These are phyloP conservation scores for Echeneis naucrates DNA, from an alignment of 2,797 vertebrate species.

Conservation along the genomic window DNA sequence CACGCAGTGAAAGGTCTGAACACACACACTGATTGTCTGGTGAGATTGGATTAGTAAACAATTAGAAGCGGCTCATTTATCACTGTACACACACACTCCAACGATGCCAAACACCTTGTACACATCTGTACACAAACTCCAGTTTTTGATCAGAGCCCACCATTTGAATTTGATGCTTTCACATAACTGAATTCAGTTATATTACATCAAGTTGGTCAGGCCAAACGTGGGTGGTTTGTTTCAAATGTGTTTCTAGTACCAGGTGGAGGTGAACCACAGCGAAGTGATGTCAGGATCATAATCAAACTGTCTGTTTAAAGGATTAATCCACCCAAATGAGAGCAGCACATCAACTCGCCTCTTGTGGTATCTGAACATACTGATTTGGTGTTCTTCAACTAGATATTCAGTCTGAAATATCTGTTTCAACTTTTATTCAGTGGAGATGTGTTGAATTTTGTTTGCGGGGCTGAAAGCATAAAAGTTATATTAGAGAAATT, in stretches of 20 bases:
- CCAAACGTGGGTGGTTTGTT: constrained; percentile 5
- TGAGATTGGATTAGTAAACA: constrained; percentile 73
- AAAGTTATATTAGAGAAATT: neutral
- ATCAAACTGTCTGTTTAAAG: neutral
- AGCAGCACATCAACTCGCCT: constrained; percentile 4
- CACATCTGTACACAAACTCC: constrained; percentile 3
- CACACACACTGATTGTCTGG: constrained; percentile 68
- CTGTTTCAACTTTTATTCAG: neutral
- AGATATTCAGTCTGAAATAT: neutral
- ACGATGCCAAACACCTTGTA: constrained; percentile 29
- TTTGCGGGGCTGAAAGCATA: neutral
- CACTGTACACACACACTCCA: constrained; percentile 44
- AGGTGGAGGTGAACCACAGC: neutral
- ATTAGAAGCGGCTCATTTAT: constrained; percentile 71
- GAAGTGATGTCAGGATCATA: neutral
- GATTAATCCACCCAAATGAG: constrained; percentile 11
- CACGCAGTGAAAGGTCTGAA: constrained; percentile 47
- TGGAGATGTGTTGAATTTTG: neutral
- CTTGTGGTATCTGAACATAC: neutral
- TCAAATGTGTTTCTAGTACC: constrained; percentile 8
- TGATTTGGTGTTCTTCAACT: neutral
- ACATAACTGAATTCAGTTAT: neutral
- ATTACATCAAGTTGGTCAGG: constrained; percentile 4
- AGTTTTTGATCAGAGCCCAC: neutral
- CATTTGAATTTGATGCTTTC: constrained; percentile 4